Evolutionary conservation across 2,888 invertebrate genomes (phyloP).

Genomic region (Onchidella celtica): DNA sequence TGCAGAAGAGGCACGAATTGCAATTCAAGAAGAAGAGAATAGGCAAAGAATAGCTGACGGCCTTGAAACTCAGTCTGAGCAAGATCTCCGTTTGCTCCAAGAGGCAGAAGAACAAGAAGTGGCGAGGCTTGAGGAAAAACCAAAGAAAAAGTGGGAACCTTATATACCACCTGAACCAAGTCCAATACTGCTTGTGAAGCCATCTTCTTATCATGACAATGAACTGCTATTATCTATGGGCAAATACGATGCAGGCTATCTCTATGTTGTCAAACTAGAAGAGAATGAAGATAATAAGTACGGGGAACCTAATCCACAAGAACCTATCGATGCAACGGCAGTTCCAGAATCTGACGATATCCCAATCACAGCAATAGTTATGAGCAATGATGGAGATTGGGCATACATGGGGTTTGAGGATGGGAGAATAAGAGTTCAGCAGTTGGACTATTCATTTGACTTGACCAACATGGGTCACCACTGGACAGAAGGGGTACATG

Average conservation of each 20-base stretch:
- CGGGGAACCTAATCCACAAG: not conserved
- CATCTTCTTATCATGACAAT: not conserved
- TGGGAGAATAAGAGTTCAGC: constrained; percentile 43
- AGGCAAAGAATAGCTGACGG: constrained; percentile 30
- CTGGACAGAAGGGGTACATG: constrained; percentile 49
- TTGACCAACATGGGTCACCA: constrained; percentile 39
- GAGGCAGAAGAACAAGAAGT: constrained; percentile 38
- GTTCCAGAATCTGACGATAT: constrained; percentile 45
- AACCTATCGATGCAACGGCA: constrained; percentile 39
- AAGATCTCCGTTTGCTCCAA: constrained; percentile 40
- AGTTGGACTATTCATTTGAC: constrained; percentile 25
- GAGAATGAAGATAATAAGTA: not conserved
- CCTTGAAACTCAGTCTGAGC: constrained; percentile 49
- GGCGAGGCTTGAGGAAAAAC: not conserved
- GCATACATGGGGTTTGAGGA: constrained; percentile 47
- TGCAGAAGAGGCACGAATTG: constrained; percentile 39
- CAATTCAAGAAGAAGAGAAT: constrained; percentile 45
- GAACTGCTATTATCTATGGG: constrained; percentile 43
- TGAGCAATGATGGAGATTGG: constrained; percentile 6
- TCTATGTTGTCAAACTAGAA: constrained; percentile 18
- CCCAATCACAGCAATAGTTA: constrained; percentile 29
- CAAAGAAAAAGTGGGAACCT: constrained; percentile 43
- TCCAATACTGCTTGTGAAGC: constrained; percentile 40
- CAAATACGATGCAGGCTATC: constrained; percentile 49
- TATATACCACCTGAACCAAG: constrained; percentile 46